Base-by-base conservation (phyloP, 2,797 vertebrate genomes). In the Megaceryle alcyon region DNA sequence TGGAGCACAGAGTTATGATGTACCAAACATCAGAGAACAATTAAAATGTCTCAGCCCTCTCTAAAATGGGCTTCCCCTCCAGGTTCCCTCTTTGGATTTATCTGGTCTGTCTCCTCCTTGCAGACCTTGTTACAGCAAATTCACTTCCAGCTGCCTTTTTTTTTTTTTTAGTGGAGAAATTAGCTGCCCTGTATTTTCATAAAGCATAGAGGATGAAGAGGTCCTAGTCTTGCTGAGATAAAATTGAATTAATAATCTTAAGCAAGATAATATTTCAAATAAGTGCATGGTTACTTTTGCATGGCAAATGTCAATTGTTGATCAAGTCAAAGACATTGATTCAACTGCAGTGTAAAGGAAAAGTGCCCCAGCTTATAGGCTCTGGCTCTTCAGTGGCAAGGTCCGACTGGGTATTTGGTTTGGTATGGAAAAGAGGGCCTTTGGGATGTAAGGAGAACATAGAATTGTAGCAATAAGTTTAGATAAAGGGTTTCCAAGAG, bases 1-100 rank as follows among this genome's bases (percentile, higher is more conserved):
- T 6, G 2, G 26, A 73, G 37, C 20, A 48, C 12, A 48, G 41
- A 17, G 21, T 51, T 23, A 9, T 0, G 0, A 25, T 70, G 41
- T 35, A 39, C 26, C 11, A 51, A 70, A 63, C 35, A 15, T 33
- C 35, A 20, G 22, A 46, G 15, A 26, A 33, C 9, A 3, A 4
- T 54, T 6, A 3, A 17, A 17, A 29, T 21, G 20, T 37, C 37
- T 68, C 33, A 22, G 14, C 31, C 4, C 13, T 39, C 28, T 49
- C 16, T 56, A 39, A 44, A 12, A 7, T 6, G 39, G 12, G 6
- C 7, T 49, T 69, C 15, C 9, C n/a, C 10, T 54, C 43, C 56
- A 31, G 8, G 14, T 16, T 63, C 5, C 25, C 10, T 60, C 11
- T 51, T 21, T 7, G 16, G 19, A 9, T 63, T 72, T 68, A 28